A percentile compares a stretch with the other conserved stretches of the same genome.
phyloP scores from a whole-genome alignment of 2,888 invertebrate genomes.

The Dicycla oo region DNA sequence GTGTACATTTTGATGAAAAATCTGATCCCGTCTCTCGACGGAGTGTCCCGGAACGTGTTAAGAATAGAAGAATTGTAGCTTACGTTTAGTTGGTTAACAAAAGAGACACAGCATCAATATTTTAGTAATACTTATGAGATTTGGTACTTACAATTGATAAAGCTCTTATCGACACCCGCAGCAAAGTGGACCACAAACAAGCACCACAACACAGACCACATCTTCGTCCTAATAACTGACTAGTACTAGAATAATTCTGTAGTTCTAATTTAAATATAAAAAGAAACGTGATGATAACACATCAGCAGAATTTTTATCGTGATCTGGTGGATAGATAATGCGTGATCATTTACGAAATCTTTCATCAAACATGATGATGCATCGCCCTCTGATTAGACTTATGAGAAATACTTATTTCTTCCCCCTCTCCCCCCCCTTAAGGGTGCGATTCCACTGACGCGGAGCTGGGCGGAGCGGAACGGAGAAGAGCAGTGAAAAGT shows the following conservation, averaged over 20 bases:
- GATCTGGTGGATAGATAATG: constrained; percentile 40
- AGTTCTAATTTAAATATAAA: constrained; percentile 53
- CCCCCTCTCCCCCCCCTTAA: too few relatives aligned
- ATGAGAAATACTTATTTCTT: too few relatives aligned
- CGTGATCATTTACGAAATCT: constrained; percentile 34
- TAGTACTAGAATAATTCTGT: constrained; percentile 4
- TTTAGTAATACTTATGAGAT: not conserved
- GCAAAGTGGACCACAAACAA: constrained; percentile 60
- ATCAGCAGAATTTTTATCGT: constrained; percentile 35
- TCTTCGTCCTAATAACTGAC: constrained; percentile 51
- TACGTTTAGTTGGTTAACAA: not conserved
- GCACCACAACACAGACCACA: constrained; percentile 72
- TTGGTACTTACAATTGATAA: constrained; percentile 78
- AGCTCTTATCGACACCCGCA: constrained; percentile 64
- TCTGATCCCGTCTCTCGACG: too few relatives aligned
- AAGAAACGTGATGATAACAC: constrained; percentile 58
- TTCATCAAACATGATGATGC: not conserved
- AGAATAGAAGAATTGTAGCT: not conserved
- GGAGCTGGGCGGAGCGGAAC: too few relatives aligned
- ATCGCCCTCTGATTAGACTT: not conserved
- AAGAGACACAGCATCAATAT: not conserved
- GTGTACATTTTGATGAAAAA: too few relatives aligned
- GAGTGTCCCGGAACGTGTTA: too few relatives aligned
- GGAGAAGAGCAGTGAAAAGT: too few relatives aligned
- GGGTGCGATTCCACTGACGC: too few relatives aligned